Evolutionary conservation across 2,113 vertebrate genomes (phyloP), one percentile per base, ranked within the genome.

Genomic region (Archocentrus centrarchus): DNA sequence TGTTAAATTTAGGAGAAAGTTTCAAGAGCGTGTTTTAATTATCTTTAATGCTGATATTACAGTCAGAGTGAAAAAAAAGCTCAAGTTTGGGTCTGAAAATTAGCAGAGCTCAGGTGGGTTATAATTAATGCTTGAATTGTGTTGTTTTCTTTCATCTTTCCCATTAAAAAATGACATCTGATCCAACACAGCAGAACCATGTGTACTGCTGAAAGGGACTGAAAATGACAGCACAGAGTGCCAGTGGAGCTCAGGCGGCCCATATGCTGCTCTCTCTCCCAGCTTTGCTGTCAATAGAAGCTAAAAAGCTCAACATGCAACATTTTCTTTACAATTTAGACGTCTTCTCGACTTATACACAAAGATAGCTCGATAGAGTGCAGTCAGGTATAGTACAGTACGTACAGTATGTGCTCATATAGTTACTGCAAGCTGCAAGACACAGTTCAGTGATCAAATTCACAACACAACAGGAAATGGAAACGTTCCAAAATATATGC

Each of bases 61-160:
- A 73, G 66, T 73, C 10, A 53, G 14, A 0, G 5, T 68, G 3
- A 39, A 8, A 0, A 0, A 0, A 11, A 47, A 50, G 15, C 9
- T 70, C 66, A 30, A 11, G 44, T 70, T 70, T 53, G 17, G 11
- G 3, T 70, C 30, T 32, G 17, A 3, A 70, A 50, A 11, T 30
- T 30, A 30, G 18, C 50, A 32, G 66, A 32, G 24, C 24, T 70
- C 18, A 7, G 1, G 24, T 30, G 24, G 17, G 18, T 30, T 53
- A 53, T 30, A 32, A 53, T 37, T 37, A 37, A 37, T 17, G 14
- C 5, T 17, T 47, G 5, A 47, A 47, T 17, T 17, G 5, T 50
- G 15, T 17, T 15, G 35, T 37, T 37, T 37, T 7, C 15, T 17
- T 50, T 50, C 47, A 50, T 50, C 2, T 14, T 50, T 50, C 3